Evolutionary conservation across 2,113 vertebrate genomes (phyloP).

Genomic region (Galemys pyrenaicus): DNA sequence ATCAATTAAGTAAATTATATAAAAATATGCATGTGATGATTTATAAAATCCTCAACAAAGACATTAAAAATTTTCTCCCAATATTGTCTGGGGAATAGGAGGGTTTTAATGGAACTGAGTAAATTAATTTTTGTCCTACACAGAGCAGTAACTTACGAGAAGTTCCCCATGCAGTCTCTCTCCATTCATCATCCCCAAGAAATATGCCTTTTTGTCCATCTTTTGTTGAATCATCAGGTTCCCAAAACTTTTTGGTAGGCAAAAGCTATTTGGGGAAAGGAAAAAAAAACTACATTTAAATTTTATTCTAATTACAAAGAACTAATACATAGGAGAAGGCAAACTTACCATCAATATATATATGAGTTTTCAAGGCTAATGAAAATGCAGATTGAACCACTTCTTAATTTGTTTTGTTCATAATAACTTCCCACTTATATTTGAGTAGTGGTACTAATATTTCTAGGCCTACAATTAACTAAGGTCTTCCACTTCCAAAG

Average conservation of each 20-base stretch:
- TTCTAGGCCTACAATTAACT: not conserved
- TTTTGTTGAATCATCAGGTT: conserved; percentile 97
- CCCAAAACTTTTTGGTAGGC: conserved; percentile 99
- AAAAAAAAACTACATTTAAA: conserved; percentile 62
- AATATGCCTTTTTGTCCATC: conserved; percentile 99
- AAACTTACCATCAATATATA: conserved; percentile 1
- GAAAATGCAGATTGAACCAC: conserved; percentile 40
- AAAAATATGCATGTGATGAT: not conserved
- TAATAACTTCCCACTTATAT: not conserved
- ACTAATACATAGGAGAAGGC: not conserved
- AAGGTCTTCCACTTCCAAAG: conserved; percentile 49
- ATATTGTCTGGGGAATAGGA: not conserved
- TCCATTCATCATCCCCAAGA: conserved; percentile 96
- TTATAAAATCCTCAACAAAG: conserved; percentile 25
- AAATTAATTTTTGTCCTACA: conserved; percentile 1
- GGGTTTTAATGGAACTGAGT: not conserved
- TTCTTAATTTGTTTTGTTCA: conserved; percentile 34
- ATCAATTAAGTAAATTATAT: not conserved
- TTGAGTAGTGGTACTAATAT: not conserved
- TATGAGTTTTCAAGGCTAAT: conserved; percentile 34
- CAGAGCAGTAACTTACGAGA: conserved; percentile 91
- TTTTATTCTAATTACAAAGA: conserved; percentile 35
- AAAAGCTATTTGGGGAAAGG: conserved; percentile 89
- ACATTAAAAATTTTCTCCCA: not conserved
- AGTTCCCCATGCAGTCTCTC: conserved; percentile 97